Percentiles rank a stretch among this genome's conserved stretches.
Evolutionary conservation across 2,113 vertebrate species (phyloP).

Genomic region (Ceratotherium simum): DNA sequence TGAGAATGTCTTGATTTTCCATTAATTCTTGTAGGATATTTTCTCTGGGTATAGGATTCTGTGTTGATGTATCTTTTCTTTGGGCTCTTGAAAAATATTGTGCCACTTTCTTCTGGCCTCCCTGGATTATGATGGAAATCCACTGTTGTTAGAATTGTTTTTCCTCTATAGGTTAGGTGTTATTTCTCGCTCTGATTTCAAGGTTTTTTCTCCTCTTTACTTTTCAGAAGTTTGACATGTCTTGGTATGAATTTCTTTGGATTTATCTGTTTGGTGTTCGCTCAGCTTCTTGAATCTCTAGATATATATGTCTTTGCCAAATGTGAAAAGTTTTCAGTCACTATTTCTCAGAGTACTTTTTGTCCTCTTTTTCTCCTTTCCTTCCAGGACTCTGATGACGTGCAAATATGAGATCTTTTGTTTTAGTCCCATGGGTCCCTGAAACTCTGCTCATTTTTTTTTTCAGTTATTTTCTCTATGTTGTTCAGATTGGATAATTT

Average conservation of each 20-base stretch:
- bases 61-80: neutral
- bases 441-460: neutral
- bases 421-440: neutral
- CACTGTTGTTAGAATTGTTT: neutral
- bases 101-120: neutral
- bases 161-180: neutral
- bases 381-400: neutral
- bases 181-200: neutral
- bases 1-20: neutral
- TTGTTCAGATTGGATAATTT: neutral
- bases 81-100: neutral
- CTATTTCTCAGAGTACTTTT: neutral
- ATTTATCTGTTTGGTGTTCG: neutral
- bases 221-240: neutral
- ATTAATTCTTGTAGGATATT: neutral
- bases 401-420: neutral
- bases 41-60: neutral
- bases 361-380: neutral
- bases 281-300: neutral
- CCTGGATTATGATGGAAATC: neutral
- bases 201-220: neutral
- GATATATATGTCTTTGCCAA: slow-evolving; percentile 16
- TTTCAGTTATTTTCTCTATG: neutral
- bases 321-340: neutral
- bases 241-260: neutral